Conservation (phyloP, 2,888 invertebrate species). For the Mantis religiosa region DNA sequence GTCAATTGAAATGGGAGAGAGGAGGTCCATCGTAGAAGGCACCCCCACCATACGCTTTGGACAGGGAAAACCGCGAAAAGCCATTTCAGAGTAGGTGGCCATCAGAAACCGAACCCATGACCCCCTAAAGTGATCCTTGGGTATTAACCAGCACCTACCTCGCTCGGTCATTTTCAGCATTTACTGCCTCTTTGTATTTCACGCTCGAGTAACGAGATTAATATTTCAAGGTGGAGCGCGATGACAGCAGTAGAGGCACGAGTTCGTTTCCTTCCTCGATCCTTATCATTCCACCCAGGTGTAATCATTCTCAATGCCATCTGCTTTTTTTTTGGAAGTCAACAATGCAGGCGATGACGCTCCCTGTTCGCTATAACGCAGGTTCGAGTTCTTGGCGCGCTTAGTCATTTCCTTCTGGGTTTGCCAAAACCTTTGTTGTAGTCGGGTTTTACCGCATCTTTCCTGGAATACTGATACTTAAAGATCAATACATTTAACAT, state of each 20-base stretch:
- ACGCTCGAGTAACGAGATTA: neutral
- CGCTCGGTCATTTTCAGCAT: too few species aligned
- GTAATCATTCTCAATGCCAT: neutral
- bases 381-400: neutral
- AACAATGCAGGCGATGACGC: neutral
- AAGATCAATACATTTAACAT: neutral
- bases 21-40: too few species aligned
- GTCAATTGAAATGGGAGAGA: too few species aligned
- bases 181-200: too few species aligned
- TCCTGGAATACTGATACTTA: neutral
- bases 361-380: neutral
- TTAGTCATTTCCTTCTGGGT: neutral
- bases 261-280: neutral
- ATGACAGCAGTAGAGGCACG: neutral
- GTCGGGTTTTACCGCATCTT: neutral
- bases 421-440: neutral
- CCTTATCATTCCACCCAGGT: neutral
- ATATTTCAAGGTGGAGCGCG: neutral
- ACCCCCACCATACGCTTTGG: too few species aligned
- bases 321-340: neutral
- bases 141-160: too few species aligned
- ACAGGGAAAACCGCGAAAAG: too few species aligned
- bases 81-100: too few species aligned
- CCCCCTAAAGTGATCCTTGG: too few species aligned
- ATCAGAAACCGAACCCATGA: too few species aligned